Base-by-base conservation (phyloP, 2,797 vertebrate species). In the Ara ararauna region DNA sequence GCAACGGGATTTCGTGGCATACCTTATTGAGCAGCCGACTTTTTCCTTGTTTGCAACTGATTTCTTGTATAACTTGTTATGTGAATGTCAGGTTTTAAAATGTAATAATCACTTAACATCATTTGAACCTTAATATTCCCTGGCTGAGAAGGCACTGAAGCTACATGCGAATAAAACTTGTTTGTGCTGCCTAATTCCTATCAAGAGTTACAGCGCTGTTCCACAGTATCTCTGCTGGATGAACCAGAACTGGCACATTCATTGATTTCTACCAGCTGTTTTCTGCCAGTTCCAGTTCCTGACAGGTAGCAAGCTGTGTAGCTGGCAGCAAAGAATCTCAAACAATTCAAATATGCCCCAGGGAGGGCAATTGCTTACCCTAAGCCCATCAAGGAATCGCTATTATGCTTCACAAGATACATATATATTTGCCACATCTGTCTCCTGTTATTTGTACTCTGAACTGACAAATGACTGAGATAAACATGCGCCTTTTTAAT, bases 231-330 rank as follows among this genome's bases (percentile, higher is more conserved):
- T 94, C 76, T 85, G 85, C 95, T 96, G 96, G 93, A 96, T 95
- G 95, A 97, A 91, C 94, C 89, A 96, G 88, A 97, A 97, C 93
- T 95, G 94, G 95, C 96, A 95, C 87, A 96, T 95, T 91, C 94
- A 93, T 92, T 91, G 93, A 96, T 94, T 93, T 92, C 96, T 87
- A 91, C 96, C 97, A 98, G 97, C 97, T 98, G 97, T 97, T 97
- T 95, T 96, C 97, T 98, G 97, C 97, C 97, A 97, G 79, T 97
- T 97, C 94, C 58, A 76, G 92, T 90, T 97, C 97, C 95, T 98
- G 98, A 97, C 98, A 98, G 98, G 98, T 98, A 98, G 96, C 97
- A 97, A 97, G 97, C 97, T 98, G 97, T 96, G 95, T 97, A 95
- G 94, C 95, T 96, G 96, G 97, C 98, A 98, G 93, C 83, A 93